Evolutionary conservation across 1,140 invertebrate species (phyloP), one percentile per base, ranked within the genome.

Genomic region (Drosophila malerkotliana): DNA sequence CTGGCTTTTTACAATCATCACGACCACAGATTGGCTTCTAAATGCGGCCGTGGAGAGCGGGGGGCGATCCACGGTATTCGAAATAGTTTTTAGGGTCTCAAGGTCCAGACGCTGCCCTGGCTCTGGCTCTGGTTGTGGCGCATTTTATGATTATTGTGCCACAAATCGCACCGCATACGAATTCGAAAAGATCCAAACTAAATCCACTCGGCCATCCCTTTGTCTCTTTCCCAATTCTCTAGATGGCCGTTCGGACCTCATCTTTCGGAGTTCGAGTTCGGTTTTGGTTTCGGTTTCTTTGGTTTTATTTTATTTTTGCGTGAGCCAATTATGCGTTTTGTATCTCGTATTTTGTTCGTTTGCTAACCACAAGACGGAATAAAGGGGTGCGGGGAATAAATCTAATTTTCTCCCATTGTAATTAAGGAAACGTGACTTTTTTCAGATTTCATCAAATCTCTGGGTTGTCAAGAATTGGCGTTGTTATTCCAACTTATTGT

Each of bases 241-340:
- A 72, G 66, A 78, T 72, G 67, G 76, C 56, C 61, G 64, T 0
- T 47, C 24, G 41, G 49, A 61, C 32, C 66, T 77, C 44, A 68
- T 72, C 63, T 67, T 53, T 73, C 54, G 32, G 3, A 10, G 12
- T 41, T 41, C 14, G 12, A 10, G 39, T 41, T 41, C 39, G 10
- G 39, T 41, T 41, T 41, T 14, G 3, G 39, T 77, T 71, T 57
- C 54, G 52, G 57, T 59, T 63, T 58, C 24, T 47, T 71, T 49
- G 48, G 45, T 66, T 68, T 47, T 55, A 59, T 62, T 49, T 79
- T 67, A 59, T 69, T 88, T 81, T 90, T 90, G 87, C 87, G 87
- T 90, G 87, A 90, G 81, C 87, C 87, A 90, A 90, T 90, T 90
- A 87, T 90, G 78, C 72, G 80, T 77, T 83, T 90, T 90, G 83